These are phyloP conservation scores for Falco concolor DNA, from an alignment of 2,797 vertebrate species.

Conservation along the genomic window DNA sequence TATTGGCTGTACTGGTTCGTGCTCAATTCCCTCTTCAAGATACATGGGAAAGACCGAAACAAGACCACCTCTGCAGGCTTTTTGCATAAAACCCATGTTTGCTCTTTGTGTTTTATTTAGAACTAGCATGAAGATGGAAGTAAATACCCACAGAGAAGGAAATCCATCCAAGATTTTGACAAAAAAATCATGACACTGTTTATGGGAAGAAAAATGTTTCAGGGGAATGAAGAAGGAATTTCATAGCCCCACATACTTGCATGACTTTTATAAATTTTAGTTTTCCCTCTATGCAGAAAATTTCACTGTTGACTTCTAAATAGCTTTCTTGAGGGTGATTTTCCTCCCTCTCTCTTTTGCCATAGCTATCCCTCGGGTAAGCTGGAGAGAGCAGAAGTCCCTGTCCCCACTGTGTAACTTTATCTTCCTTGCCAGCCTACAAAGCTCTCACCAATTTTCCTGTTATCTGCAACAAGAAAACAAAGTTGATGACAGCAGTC, in stretches of 20 bases:
- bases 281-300: background rate
- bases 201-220: background rate
- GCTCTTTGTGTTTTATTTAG: background rate
- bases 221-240: background rate
- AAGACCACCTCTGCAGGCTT: background rate
- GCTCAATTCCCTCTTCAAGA: background rate
- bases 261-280: background rate
- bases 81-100: background rate
- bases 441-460: background rate
- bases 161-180: background rate
- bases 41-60: background rate
- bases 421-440: background rate
- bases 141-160: background rate
- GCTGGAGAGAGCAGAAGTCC: background rate
- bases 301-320: background rate
- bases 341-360: background rate
- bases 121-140: background rate
- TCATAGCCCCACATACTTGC: background rate
- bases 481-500: background rate
- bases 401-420: background rate
- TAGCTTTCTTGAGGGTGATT: background rate
- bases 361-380: background rate
- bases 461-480: background rate
- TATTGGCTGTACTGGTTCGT: background rate
- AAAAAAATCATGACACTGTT: background rate